These are phyloP conservation scores for Zoanthus solanderi DNA, from an alignment of 92 coral and sea anemone species.

Conservation along the genomic window DNA sequence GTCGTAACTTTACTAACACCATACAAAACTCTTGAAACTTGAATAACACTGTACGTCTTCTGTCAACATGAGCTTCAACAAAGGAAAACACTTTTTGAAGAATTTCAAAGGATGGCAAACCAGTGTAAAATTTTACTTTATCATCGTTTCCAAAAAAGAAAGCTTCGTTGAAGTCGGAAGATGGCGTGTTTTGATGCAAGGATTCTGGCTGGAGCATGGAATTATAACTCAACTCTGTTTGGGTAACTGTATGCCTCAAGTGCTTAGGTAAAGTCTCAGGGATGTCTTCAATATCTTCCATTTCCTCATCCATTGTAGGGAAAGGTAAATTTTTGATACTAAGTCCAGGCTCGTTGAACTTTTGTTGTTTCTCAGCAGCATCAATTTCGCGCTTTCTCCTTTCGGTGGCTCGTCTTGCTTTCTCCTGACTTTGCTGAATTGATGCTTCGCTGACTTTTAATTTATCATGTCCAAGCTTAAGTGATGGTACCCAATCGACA, in stretches of 20 bases:
- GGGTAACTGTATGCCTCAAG: too few species aligned
- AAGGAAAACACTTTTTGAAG: background rate
- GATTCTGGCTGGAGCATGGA: too few species aligned
- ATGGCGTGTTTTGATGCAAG: too few species aligned
- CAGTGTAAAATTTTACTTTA: background rate
- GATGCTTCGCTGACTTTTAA: too few species aligned
- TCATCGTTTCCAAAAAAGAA: slow-evolving; percentile 2
- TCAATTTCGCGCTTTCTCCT: slow-evolving; percentile 49
- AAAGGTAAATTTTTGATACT: slow-evolving; percentile 26
- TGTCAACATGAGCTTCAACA: background rate
- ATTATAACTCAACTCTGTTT: too few species aligned
- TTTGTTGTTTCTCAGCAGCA: slow-evolving; percentile 24
- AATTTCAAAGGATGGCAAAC: background rate
- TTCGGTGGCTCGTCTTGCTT: slow-evolving; percentile 43
- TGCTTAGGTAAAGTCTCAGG: background rate
- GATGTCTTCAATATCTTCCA: slow-evolving; percentile 21
- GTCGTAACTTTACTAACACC: slow-evolving; percentile 30
- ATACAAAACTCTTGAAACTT: slow-evolving; percentile 6
- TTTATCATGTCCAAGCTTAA: slow-evolving; percentile 36
- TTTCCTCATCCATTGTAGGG: slow-evolving; percentile 22
- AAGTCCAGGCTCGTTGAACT: slow-evolving; percentile 39
- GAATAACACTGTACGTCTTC: background rate
- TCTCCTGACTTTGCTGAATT: too few species aligned
- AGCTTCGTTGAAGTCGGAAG: background rate
- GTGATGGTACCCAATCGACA: slow-evolving; percentile 52